A percentile compares a stretch with the other conserved stretches of the same genome.
Conservation (phyloP, 2,888 invertebrate genomes). For the Margaritifera margaritifera region DNA sequence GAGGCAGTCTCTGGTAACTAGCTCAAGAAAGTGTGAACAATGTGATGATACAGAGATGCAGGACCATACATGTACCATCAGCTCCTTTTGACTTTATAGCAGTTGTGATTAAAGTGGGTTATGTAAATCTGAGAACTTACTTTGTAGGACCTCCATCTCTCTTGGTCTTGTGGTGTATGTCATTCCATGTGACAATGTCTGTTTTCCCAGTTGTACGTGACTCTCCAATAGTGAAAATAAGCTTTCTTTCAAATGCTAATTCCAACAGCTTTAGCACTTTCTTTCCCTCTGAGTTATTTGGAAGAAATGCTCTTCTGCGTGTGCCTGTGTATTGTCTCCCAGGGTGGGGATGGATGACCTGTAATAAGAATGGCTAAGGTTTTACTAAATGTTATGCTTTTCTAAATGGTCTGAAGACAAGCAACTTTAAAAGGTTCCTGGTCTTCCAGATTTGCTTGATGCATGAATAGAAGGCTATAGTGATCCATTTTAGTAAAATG, state of each 20-base stretch:
- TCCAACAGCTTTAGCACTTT: conserved; percentile 48
- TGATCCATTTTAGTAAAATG: too few species aligned
- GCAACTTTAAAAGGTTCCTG: too few species aligned
- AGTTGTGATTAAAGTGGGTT: too few species aligned
- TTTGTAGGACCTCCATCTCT: conserved; percentile 36
- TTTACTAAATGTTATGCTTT: too few species aligned
- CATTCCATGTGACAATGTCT: conserved; percentile 58
- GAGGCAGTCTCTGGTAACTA: too few species aligned
- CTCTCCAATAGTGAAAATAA: conserved; percentile 59
- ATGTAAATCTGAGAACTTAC: conserved; percentile 18
- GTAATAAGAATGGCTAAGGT: conserved; percentile 6
- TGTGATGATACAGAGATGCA: too few species aligned
- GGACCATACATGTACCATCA: too few species aligned
- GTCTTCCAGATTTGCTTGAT: too few species aligned
- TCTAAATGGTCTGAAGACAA: too few species aligned
- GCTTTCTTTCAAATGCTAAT: conserved; percentile 53
- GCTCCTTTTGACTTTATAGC: too few species aligned
- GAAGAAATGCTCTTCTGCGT: conserved; percentile 55
- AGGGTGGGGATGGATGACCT: conserved; percentile 60
- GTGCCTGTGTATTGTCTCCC: conserved; percentile 56
- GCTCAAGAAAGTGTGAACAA: too few species aligned
- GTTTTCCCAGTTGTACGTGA: conserved; percentile 59
- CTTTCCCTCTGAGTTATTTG: conserved; percentile 56
- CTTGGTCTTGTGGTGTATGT: conserved; percentile 61
- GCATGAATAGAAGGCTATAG: too few species aligned